These are phyloP conservation scores for Coregonus ussuriensis DNA, from an alignment of 2,797 vertebrate species.

Conservation along the genomic window DNA sequence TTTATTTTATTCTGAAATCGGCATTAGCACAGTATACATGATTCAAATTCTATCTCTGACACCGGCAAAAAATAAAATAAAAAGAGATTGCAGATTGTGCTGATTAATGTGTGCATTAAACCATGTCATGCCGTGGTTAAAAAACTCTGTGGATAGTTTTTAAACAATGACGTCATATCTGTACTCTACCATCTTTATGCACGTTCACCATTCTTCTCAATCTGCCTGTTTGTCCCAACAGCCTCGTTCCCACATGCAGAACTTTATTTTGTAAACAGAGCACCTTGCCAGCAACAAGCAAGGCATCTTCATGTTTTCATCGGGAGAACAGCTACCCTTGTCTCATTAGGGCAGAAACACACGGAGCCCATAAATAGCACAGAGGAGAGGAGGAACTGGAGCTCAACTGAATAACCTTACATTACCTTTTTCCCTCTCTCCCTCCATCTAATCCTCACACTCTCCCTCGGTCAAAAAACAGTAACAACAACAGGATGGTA, in stretches of 20 bases:
- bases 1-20: too few relatives aligned
- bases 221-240: constrained; percentile 43
- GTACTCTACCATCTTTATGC: background rate
- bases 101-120: too few relatives aligned
- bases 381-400: constrained; percentile 13
- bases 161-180: background rate
- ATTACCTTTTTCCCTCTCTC: background rate
- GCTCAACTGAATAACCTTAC: constrained; percentile 25
- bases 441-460: background rate
- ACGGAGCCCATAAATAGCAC: constrained; percentile 33
- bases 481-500: background rate
- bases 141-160: too few relatives aligned
- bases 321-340: constrained; percentile 44
- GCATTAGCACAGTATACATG: too few relatives aligned
- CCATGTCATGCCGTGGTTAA: too few relatives aligned
- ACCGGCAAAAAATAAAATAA: too few relatives aligned
- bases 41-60: too few relatives aligned
- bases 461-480: constrained; percentile 3
- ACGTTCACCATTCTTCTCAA: constrained; percentile 20
- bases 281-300: constrained; percentile 40
- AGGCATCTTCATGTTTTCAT: constrained; percentile 36
- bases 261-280: constrained; percentile 51
- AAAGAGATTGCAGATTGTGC: too few relatives aligned
- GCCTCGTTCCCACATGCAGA: constrained; percentile 43
- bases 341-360: constrained; percentile 59